Evolutionary conservation across 2,797 vertebrate genomes (phyloP).

Genomic region (Trematomus bernacchii): DNA sequence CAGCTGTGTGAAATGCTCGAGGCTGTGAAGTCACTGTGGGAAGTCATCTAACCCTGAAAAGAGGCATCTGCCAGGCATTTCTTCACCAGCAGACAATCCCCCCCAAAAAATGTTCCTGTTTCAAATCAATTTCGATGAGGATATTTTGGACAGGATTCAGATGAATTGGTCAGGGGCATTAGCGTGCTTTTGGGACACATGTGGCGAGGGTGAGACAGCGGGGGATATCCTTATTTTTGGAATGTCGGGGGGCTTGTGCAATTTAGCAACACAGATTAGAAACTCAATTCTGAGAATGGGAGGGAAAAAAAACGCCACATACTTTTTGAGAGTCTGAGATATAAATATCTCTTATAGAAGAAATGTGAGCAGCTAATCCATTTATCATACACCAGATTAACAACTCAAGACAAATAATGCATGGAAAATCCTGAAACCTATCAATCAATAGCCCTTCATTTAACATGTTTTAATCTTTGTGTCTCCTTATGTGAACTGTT

Average conservation of each 20-base stretch:
- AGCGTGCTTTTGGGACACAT: conserved; percentile 79
- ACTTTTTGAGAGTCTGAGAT: conserved; percentile 60
- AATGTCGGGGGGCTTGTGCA: conserved; percentile 83
- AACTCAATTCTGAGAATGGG: conserved; percentile 66
- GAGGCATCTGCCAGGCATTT: conserved; percentile 87
- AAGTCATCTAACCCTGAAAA: conserved; percentile 83
- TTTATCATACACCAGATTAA: conserved; percentile 18
- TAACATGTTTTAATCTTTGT: neutral
- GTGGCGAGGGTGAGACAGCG: conserved; percentile 74
- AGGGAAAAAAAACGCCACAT: conserved; percentile 14
- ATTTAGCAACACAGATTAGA: conserved; percentile 72
- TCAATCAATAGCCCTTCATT: neutral
- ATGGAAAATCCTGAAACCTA: neutral
- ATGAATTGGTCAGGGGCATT: conserved; percentile 81
- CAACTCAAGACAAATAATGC: conserved; percentile 6
- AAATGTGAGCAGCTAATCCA: conserved; percentile 59
- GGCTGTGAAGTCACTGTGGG: conserved; percentile 83
- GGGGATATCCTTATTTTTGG: conserved; percentile 84
- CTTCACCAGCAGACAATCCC: conserved; percentile 83
- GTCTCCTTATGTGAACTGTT: neutral
- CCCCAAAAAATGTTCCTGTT: conserved; percentile 85
- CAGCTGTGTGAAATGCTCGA: conserved; percentile 41
- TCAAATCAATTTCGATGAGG: conserved; percentile 88
- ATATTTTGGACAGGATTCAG: conserved; percentile 84
- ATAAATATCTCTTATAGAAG: conserved; percentile 59